phyloP scores from a whole-genome alignment of 2,797 vertebrate species.

The Salarias fasciatus region DNA sequence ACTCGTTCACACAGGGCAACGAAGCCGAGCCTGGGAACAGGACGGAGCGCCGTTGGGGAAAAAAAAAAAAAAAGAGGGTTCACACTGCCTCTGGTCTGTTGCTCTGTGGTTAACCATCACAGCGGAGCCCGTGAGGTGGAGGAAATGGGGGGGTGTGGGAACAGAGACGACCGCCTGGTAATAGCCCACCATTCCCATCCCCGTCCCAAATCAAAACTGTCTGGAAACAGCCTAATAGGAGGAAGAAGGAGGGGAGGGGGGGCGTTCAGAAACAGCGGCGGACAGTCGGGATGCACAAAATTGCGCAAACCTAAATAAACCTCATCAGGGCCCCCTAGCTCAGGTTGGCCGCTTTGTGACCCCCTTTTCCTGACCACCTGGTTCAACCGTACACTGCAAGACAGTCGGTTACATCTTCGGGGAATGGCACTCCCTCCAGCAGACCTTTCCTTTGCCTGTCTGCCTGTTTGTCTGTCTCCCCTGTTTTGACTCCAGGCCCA shows the following conservation, averaged over 20 bases:
- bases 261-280: constrained; percentile 22
- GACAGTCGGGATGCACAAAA: constrained; percentile 17
- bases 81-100: constrained; percentile 42
- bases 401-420: constrained; percentile 74
- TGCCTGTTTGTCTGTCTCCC: constrained; percentile 57
- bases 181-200: constrained; percentile 57
- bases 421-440: constrained; percentile 49
- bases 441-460: constrained; percentile 51
- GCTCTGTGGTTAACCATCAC: constrained; percentile 70
- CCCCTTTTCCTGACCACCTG: constrained; percentile 65
- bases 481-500: constrained; percentile 67
- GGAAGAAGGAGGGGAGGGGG: constrained; percentile 6
- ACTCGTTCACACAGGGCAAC: constrained; percentile 2
- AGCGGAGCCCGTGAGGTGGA: constrained; percentile 54
- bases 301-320: constrained; percentile 50
- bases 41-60: constrained; percentile 37
- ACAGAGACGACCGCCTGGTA: constrained; percentile 52
- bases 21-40: constrained; percentile 51
- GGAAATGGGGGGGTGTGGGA: constrained; percentile 77
- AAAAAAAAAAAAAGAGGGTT: constrained; percentile 37
- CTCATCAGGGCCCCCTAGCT: constrained; percentile 36
- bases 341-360: constrained; percentile 46
- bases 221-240: constrained; percentile 38
- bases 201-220: constrained; percentile 42
- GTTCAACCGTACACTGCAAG: constrained; percentile 62